phyloP scores from a whole-genome alignment of 2,113 vertebrate genomes.

The Reinhardtius hippoglossoides region DNA sequence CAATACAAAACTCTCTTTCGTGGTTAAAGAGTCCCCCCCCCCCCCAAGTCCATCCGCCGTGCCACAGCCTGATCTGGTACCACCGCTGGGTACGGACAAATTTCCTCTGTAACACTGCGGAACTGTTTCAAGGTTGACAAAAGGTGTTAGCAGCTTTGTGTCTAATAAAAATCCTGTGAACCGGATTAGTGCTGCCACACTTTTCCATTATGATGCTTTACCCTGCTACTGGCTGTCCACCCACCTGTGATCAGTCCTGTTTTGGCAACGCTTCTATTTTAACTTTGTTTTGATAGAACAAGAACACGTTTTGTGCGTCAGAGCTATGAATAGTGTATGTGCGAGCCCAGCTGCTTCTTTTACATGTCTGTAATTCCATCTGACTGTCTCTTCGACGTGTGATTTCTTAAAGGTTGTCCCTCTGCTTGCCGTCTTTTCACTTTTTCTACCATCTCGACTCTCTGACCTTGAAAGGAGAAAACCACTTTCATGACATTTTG shows the following conservation, averaged over 20 bases:
- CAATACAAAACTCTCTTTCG: background rate
- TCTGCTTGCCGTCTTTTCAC: background rate
- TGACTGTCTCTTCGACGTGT: conserved; percentile 10
- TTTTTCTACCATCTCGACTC: background rate
- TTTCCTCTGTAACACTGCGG: conserved; percentile 32
- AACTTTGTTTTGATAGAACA: conserved; percentile 43
- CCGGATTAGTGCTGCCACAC: conserved; percentile 39
- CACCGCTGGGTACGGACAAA: conserved; percentile 21
- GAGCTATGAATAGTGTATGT: conserved; percentile 7
- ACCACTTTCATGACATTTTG: background rate
- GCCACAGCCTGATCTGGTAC: conserved; percentile 15
- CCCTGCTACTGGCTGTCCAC: conserved; percentile 35
- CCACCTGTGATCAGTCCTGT: conserved; percentile 47
- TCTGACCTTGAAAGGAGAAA: background rate
- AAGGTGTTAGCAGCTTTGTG: conserved; percentile 25
- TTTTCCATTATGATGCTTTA: conserved; percentile 22
- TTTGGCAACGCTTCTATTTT: conserved; percentile 48
- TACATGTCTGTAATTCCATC: conserved; percentile 13
- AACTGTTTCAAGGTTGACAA: conserved; percentile 46
- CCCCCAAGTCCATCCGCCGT: conserved; percentile 9
- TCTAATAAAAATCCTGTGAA: conserved; percentile 30
- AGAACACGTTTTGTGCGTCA: conserved; percentile 55
- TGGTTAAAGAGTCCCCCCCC: background rate
- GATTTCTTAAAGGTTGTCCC: background rate
- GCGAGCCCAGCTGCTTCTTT: conserved; percentile 21